Evolutionary conservation across 2,113 vertebrate genomes (phyloP).

Genomic region (Psilopsiagon aurifrons): DNA sequence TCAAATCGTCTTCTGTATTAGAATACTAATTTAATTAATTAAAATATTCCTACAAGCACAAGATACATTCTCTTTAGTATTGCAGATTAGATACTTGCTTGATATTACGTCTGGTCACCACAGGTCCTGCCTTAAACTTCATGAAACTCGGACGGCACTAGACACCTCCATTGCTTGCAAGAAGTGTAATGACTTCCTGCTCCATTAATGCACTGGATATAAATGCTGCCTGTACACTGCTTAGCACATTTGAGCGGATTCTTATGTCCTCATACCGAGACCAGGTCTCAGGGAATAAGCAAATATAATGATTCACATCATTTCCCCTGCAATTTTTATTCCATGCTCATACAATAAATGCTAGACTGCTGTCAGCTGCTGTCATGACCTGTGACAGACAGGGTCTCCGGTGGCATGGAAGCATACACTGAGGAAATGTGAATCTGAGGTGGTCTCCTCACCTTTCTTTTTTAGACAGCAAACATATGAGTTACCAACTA

Average conservation of each 20-base stretch:
- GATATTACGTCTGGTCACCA: neutral
- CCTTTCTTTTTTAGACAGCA: neutral
- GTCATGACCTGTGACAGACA: neutral
- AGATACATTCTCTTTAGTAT: neutral
- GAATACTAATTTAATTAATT: neutral
- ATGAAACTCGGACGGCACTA: neutral
- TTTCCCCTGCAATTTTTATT: neutral
- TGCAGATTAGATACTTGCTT: neutral
- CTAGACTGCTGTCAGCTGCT: neutral
- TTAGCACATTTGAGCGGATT: neutral
- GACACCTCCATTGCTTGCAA: neutral
- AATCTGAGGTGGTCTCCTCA: neutral
- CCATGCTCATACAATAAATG: neutral
- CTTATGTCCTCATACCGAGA: neutral
- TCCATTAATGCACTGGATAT: accelerated
- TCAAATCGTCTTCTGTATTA: neutral
- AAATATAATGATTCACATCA: neutral
- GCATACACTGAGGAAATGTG: neutral
- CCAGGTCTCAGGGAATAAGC: neutral
- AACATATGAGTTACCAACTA: neutral
- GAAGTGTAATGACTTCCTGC: neutral
- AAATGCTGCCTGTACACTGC: neutral
- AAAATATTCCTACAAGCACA: neutral
- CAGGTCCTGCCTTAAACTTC: neutral
- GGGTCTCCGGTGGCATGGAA: neutral